Percentiles rank a stretch among this genome's conserved stretches.
These are phyloP conservation scores for Callinectes sapidus DNA, from an alignment of 2,888 invertebrate genomes.

Conservation along the genomic window DNA sequence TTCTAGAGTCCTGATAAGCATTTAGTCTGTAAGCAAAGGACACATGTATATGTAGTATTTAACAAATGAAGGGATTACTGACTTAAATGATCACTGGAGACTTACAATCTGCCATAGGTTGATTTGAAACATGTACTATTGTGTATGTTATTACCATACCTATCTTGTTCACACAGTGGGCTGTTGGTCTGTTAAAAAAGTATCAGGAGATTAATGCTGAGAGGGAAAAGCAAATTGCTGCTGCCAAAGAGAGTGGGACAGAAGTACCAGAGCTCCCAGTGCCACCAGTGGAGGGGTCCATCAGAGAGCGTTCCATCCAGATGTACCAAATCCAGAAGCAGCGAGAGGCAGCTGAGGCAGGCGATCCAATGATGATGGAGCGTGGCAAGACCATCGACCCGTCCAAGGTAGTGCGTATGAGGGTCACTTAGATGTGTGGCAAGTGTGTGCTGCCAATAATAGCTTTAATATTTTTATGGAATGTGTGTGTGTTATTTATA, in stretches of 20 bases:
- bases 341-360: constrained; percentile 48
- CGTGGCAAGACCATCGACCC: constrained; percentile 49
- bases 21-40: no score
- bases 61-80: neutral
- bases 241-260: constrained; percentile 41
- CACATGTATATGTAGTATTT: no score
- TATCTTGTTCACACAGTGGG: constrained; percentile 43
- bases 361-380: constrained; percentile 47
- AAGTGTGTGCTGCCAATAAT: neutral
- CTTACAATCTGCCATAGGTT: neutral
- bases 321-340: constrained; percentile 58
- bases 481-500: neutral
- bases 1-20: no score
- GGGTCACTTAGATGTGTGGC: constrained; percentile 42
- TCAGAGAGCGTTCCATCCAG: constrained; percentile 60
- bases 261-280: constrained; percentile 44
- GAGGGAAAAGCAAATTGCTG: constrained; percentile 50
- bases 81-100: neutral
- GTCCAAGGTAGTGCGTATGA: constrained; percentile 56
- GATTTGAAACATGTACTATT: neutral
- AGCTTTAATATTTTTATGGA: constrained; percentile 2
- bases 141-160: neutral
- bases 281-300: constrained; percentile 58
- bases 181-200: constrained; percentile 56
- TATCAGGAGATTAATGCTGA: constrained; percentile 56